Conservation (phyloP, 2,113 vertebrate genomes). For the Athene noctua region DNA sequence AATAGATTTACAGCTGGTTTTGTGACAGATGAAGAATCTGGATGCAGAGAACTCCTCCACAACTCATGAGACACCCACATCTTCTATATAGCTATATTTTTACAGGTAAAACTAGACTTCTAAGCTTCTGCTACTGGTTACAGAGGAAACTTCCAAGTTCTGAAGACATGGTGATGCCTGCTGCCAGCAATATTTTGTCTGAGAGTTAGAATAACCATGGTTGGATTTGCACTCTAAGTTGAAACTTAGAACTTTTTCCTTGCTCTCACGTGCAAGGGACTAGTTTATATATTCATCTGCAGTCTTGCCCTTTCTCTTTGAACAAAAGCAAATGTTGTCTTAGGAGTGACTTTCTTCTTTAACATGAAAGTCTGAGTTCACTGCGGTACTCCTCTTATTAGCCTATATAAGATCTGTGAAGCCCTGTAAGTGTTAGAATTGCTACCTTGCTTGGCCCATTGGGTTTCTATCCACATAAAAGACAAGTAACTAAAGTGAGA, state of each 20-base stretch:
- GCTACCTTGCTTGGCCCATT: neutral
- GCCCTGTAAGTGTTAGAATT: neutral
- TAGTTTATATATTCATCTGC: neutral
- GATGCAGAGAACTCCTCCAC: neutral
- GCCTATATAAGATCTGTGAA: neutral
- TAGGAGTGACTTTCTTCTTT: neutral
- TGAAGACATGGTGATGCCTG: neutral
- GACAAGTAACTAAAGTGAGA: neutral
- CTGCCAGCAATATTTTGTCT: neutral
- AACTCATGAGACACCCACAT: neutral
- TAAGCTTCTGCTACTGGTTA: neutral
- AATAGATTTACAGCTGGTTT: constrained; percentile 5
- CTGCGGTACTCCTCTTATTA: neutral
- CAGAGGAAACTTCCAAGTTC: neutral
- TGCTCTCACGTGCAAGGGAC: neutral
- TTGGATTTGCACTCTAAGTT: neutral
- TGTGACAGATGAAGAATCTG: neutral
- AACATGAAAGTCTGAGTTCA: neutral
- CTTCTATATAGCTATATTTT: neutral
- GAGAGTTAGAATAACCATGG: neutral
- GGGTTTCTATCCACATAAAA: neutral
- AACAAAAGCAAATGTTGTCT: neutral
- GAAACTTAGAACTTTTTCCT: neutral
- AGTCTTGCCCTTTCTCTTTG: neutral
- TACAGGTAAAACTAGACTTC: neutral